A percentile compares a stretch with the other conserved stretches of the same genome.
Evolutionary conservation across 1,140 invertebrate genomes (phyloP).

Genomic region (Pseudachorutes palmiensis): DNA sequence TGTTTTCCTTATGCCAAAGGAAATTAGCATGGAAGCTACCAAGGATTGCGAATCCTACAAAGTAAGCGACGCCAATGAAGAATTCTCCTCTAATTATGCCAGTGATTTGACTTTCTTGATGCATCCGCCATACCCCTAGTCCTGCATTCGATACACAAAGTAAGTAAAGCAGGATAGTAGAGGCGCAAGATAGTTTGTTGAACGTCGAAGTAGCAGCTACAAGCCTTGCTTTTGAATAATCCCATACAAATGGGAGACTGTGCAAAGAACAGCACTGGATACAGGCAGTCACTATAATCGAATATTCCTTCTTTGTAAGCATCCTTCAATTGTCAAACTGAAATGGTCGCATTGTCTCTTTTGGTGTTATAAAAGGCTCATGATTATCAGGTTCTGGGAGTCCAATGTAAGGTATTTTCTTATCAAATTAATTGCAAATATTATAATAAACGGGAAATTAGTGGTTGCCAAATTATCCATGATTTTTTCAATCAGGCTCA

Average conservation of each 20-base stretch:
- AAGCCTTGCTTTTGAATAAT: not conserved
- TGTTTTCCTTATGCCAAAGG: not conserved
- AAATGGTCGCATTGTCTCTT: too few species aligned
- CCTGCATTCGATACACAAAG: not conserved
- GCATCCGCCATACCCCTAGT: not conserved
- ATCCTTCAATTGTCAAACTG: not conserved
- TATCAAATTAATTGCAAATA: too few species aligned
- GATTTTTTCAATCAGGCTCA: too few species aligned
- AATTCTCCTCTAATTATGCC: not conserved
- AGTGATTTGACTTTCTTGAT: not conserved
- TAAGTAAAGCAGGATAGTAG: not conserved
- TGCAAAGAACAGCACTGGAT: not conserved
- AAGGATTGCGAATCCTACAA: not conserved
- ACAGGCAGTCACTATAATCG: not conserved
- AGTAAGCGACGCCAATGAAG: not conserved
- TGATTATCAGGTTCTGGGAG: too few species aligned
- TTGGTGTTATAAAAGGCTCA: too few species aligned
- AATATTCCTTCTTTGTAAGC: not conserved
- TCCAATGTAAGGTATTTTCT: too few species aligned
- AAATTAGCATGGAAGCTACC: not conserved
- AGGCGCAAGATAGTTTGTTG: not conserved
- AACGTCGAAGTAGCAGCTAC: not conserved
- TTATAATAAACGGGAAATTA: too few species aligned
- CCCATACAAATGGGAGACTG: not conserved
- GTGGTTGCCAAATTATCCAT: too few species aligned